Evolutionary conservation across 2,797 vertebrate species (phyloP).

Genomic region (Tadarida brasiliensis): DNA sequence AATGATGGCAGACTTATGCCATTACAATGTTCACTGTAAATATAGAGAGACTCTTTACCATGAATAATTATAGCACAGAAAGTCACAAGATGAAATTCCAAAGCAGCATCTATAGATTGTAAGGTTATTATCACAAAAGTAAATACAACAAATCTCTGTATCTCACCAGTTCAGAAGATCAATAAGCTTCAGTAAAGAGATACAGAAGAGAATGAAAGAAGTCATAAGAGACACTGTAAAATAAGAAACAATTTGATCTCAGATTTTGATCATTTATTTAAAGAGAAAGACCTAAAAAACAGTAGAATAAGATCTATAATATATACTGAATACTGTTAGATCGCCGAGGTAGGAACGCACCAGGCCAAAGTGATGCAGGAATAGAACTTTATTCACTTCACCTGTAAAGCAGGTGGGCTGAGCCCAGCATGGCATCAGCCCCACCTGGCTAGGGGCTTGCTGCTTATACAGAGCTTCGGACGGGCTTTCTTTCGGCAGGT

Average conservation of each 20-base stretch:
- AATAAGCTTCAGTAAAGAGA: conserved; percentile 11
- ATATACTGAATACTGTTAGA: background rate
- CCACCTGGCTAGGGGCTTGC: too few species aligned
- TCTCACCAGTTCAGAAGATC: conserved; percentile 24
- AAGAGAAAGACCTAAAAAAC: background rate
- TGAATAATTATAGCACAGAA: background rate
- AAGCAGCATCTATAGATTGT: conserved; percentile 21
- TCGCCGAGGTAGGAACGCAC: too few species aligned
- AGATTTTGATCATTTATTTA: conserved; percentile 6
- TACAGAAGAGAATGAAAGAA: conserved; percentile 22
- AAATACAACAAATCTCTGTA: background rate
- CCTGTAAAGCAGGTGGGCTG: too few species aligned
- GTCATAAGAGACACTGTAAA: background rate
- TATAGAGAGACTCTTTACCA: background rate
- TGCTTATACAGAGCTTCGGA: too few species aligned
- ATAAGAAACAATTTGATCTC: background rate
- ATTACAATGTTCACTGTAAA: conserved; percentile 26
- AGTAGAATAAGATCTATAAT: background rate
- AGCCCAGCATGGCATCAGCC: too few species aligned
- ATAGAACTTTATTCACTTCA: too few species aligned
- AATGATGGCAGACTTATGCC: conserved; percentile 36
- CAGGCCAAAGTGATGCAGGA: too few species aligned
- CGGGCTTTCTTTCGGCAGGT: too few species aligned
- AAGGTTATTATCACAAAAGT: background rate
- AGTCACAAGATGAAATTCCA: background rate